Percentiles rank a stretch among this genome's conserved stretches.
These are phyloP conservation scores for Plagodis pulveraria DNA, from an alignment of 2,888 invertebrate species.

Conservation along the genomic window DNA sequence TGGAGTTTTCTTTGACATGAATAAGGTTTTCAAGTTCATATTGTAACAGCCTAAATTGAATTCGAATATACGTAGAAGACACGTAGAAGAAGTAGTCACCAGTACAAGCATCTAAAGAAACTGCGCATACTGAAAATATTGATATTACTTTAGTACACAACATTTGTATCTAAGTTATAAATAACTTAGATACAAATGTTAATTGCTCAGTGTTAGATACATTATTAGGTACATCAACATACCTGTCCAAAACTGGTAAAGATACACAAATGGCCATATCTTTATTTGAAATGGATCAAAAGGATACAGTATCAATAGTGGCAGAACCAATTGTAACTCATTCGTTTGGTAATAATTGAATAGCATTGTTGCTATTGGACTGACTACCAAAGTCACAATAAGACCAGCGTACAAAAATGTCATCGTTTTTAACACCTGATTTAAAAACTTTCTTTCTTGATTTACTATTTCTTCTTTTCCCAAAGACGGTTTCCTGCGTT, in stretches of 20 bases:
- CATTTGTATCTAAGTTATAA: no score
- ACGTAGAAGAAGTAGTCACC: slow-evolving; percentile 59
- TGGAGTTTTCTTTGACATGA: slow-evolving; percentile 18
- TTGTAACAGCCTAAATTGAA: slow-evolving; percentile 59
- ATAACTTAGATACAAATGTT: no score
- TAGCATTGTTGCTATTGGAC: slow-evolving; percentile 50
- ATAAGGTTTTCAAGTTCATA: slow-evolving; percentile 48
- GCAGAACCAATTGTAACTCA: slow-evolving; percentile 51
- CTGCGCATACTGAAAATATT: slow-evolving; percentile 48
- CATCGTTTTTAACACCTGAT: slow-evolving; percentile 47
- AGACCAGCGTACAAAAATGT: slow-evolving; percentile 48
- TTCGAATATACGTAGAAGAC: slow-evolving; percentile 55
- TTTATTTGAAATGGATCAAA: slow-evolving; percentile 56
- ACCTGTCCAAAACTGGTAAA: slow-evolving; percentile 65
- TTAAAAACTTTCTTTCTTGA: slow-evolving; percentile 48
- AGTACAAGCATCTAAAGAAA: slow-evolving; percentile 40
- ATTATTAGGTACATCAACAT: slow-evolving; percentile 30
- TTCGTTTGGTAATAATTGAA: slow-evolving; percentile 52
- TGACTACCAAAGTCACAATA: slow-evolving; percentile 45
- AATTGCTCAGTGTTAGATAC: no score
- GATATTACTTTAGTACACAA: no score
- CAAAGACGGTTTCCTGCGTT: slow-evolving; percentile 11
- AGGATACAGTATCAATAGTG: slow-evolving; percentile 62
- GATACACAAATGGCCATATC: slow-evolving; percentile 61
- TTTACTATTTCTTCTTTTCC: slow-evolving; percentile 45